phyloP scores from a whole-genome alignment of 1,140 invertebrate species.

The Drosophila simulans region DNA sequence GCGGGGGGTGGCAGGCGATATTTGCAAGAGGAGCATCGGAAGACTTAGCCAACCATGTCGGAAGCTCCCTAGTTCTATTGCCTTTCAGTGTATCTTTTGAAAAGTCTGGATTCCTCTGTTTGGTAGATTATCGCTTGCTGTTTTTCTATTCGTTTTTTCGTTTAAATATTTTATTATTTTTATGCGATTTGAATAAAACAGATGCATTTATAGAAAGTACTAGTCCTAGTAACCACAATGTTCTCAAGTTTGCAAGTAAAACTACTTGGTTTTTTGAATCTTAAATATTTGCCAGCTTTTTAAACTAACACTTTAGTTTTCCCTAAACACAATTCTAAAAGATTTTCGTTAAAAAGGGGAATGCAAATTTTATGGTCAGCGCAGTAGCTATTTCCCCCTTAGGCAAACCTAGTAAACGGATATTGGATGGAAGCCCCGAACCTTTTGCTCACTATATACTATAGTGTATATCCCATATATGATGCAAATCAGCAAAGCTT shows the following conservation, averaged over 20 bases:
- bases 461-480: constrained; percentile 21
- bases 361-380: constrained; percentile 44
- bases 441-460: constrained; percentile 3
- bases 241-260: constrained; percentile 26
- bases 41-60: constrained; percentile 53
- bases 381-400: background rate
- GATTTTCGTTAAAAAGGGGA: background rate
- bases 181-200: constrained; percentile 28
- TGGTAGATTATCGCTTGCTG: constrained; percentile 11
- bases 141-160: background rate
- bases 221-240: no score
- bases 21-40: constrained; percentile 38
- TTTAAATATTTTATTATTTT: constrained; percentile 5
- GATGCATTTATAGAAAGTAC: background rate
- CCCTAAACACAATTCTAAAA: background rate
- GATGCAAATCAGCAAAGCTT: constrained; percentile 45
- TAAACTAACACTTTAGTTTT: background rate
- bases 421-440: constrained; percentile 7
- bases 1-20: background rate
- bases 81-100: background rate
- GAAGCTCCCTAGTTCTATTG: constrained; percentile 49
- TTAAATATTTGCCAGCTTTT: no score
- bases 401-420: constrained; percentile 10
- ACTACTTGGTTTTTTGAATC: no score
- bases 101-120: constrained; percentile 64